Base-by-base conservation (phyloP, 2,888 invertebrate genomes). In the Ethmia dodecea region DNA sequence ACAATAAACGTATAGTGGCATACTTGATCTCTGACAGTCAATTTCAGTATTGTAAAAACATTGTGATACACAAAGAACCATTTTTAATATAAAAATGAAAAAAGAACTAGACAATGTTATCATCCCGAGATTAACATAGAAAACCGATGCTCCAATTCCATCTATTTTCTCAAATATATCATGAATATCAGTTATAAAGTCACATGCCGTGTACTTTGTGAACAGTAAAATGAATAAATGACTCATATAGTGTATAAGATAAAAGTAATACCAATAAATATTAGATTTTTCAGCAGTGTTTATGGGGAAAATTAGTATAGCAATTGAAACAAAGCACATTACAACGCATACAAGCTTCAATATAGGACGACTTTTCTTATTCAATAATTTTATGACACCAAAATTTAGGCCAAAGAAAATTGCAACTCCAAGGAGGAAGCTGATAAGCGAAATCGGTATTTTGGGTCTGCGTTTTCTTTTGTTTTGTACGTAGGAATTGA, bases 351-450 rank as follows among this genome's bases (percentile, higher is more conserved):
- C 4, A 26, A 12, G 8, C 6, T 26, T 16, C 9, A 9, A 3
- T 1, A 33, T 1, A n/a, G 12, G 15, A 15, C 27, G 10, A 10
- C 18, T n/a, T 18, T 31, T 26, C 10, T 13, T 16, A n/a, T 37
- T 16, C 3, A 18, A 22, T 8, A 8, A 11, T 12, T 31, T 37
- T 14, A 11, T 14, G 27, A 32, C 13, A 8, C 31, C 30, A 28
- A 31, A 22, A 15, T 37, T 28, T 8, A 31, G 10, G 11, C 28
- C 28, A 24, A 22, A 28, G 24, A 16, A 3, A 13, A 31, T 29
- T 8, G 8, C 8, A 13, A 22, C 13, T 1, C 6, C n/a, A 4
- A 35, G 9, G 10, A 31, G 25, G 14, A 13, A 31, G 9, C 5
- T 3, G 9, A 13, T 14, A n/a, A 31, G n/a, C 6, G 13, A 13